phyloP scores from a whole-genome alignment of 2,797 vertebrate genomes.

The Myotis pilosus region DNA sequence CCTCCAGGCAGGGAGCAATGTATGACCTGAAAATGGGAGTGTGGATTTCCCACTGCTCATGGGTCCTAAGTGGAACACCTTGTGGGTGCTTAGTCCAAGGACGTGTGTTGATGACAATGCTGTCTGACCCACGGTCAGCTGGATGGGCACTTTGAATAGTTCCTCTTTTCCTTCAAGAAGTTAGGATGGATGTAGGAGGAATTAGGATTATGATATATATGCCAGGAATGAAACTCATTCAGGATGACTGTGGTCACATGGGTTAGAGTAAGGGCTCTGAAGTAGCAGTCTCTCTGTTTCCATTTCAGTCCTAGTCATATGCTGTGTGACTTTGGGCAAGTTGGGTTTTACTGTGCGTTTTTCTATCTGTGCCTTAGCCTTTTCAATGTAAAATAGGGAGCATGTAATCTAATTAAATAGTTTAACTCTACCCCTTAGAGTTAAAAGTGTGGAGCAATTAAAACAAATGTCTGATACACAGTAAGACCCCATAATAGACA shows the following conservation, averaged over 20 bases:
- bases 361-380: background rate
- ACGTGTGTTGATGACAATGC: background rate
- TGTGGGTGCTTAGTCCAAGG: background rate
- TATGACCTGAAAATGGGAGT: background rate
- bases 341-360: background rate
- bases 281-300: background rate
- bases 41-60: background rate
- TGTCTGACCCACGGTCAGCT: background rate
- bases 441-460: background rate
- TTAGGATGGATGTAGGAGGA: background rate
- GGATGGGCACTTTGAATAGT: background rate
- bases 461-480: background rate
- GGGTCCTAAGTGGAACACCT: background rate
- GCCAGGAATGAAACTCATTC: background rate
- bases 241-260: background rate
- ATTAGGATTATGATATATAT: background rate
- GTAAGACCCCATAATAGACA: background rate
- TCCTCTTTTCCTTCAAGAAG: background rate
- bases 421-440: background rate
- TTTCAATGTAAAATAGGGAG: background rate
- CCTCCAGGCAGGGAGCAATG: background rate
- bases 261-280: background rate
- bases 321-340: background rate
- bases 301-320: background rate
- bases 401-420: background rate